These are phyloP conservation scores for Ophion ellenae DNA, from an alignment of 2,888 invertebrate species.

Conservation along the genomic window DNA sequence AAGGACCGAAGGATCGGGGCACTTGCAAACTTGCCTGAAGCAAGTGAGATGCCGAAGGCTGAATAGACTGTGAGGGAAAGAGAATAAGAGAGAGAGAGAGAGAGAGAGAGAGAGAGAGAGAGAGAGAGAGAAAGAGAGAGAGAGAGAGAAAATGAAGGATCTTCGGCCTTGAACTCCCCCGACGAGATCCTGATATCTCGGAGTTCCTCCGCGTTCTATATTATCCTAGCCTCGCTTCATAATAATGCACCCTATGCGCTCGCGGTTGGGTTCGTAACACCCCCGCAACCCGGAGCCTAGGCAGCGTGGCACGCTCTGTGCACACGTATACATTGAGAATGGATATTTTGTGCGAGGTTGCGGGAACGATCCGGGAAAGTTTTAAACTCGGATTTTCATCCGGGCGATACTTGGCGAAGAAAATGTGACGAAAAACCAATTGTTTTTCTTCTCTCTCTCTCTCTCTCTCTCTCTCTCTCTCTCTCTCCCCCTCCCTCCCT, in stretches of 20 bases:
- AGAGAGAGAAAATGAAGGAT: neutral
- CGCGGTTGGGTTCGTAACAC: conserved; percentile 19
- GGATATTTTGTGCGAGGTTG: conserved; percentile 16
- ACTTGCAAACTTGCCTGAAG: conserved; percentile 21
- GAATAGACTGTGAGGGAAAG: too few relatives aligned
- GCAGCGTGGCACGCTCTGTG: neutral
- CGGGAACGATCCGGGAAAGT: neutral
- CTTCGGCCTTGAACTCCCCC: conserved; percentile 46
- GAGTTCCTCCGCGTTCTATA: conserved; percentile 12
- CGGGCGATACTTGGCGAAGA: conserved; percentile 30
- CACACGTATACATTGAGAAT: neutral
- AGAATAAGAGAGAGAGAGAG: neutral
- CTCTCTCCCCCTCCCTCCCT: neutral
- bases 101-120: neutral
- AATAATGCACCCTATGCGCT: conserved; percentile 37
- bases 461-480: conserved; percentile 42
- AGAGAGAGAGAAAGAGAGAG: neutral
- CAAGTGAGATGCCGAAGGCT: neutral
- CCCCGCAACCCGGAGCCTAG: neutral
- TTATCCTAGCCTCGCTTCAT: conserved; percentile 30
- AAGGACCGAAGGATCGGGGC: conserved; percentile 33
- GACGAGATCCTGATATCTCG: conserved; percentile 35
- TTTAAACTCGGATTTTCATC: conserved; percentile 10
- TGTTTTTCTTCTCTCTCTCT: conserved; percentile 49
- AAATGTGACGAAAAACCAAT: conserved; percentile 34